Base-by-base conservation (phyloP, 2,113 vertebrate genomes). In the Orthonyx spaldingii region DNA sequence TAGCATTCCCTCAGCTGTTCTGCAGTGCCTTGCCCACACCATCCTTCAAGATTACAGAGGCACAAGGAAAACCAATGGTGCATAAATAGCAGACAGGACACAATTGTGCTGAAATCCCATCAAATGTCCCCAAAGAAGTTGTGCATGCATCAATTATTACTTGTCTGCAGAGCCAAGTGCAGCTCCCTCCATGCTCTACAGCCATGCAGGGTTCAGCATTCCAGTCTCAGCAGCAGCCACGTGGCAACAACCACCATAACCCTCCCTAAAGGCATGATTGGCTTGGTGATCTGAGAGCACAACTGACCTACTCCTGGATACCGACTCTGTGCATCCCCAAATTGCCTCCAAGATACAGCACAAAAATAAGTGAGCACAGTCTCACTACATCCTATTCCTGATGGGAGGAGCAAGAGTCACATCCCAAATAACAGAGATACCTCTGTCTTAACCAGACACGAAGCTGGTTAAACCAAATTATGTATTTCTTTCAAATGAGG, bases 151-250 rank as follows among this genome's bases (percentile, higher is more conserved):
- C 12, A 9, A 21, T 7, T 15, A 3, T 22, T 17, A 4, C 30
- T 44, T 4, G 4, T 3, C 11, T 8, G 27, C 10, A 1, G 10
- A 74, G 24, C 14, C 50, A 33, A 33, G 21, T 0, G 2, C 26
- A 49, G 32, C 13, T 39, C 16, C 11, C 16, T 72, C 46, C 2
- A 1, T 1, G 8, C 28, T 53, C 24, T 14, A 46, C 4, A 20
- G 8, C 12, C 19, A 20, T 0, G 0, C 1, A 2, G 14, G 5
- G 10, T 10, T 57, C 39, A 30, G 8, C 18, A 10, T 42, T 65
- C 13, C 33, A 37, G 30, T 4, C 24, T 35, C 68, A 52, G 52
- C 12, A 68, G 18, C 39, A 61, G 17, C 33, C 59, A 17, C 32
- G 3, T 3, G 12, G 10, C 14, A 80, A 33, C 14, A 80, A 33